These are phyloP conservation scores for Diabrotica balteata DNA, from an alignment of 2,888 invertebrate genomes.

Conservation along the genomic window DNA sequence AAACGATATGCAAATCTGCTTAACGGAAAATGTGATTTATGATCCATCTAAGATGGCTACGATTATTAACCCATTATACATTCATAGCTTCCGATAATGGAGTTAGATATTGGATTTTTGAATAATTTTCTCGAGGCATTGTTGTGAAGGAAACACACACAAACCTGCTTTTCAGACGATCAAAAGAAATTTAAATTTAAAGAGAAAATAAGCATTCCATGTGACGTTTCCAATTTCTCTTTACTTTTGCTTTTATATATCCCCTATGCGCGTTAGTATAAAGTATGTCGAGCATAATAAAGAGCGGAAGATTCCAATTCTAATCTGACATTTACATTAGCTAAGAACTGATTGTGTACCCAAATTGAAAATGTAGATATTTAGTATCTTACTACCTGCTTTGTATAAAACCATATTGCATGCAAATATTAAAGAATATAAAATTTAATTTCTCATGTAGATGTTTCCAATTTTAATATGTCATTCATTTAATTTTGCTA, in stretches of 20 bases:
- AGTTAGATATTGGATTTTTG: constrained; percentile 30
- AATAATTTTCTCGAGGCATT: constrained; percentile 23
- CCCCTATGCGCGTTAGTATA: constrained; percentile 7
- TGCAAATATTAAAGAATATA: too few species aligned
- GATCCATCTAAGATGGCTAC: constrained; percentile 46
- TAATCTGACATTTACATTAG: constrained; percentile 23
- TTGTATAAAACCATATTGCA: neutral
- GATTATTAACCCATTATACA: constrained; percentile 50
- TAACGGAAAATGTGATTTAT: constrained; percentile 48
- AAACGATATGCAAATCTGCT: constrained; percentile 42
- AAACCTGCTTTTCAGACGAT: constrained; percentile 18
- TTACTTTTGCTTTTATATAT: constrained; percentile 21
- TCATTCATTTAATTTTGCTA: too few species aligned
- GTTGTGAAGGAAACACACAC: constrained; percentile 20
- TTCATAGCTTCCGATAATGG: constrained; percentile 44
- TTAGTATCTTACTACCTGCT: neutral
- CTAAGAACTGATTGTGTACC: constrained; percentile 13
- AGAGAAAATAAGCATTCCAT: constrained; percentile 27
- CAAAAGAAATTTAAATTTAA: constrained; percentile 30
- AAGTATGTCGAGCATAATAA: constrained; percentile 11
- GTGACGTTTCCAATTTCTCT: constrained; percentile 29
- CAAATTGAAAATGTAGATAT: constrained; percentile 14
- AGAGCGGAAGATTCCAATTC: constrained; percentile 20
- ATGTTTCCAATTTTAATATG: too few species aligned
- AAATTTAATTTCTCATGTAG: too few species aligned